Evolutionary conservation across 1,140 invertebrate species (phyloP), one percentile per base, ranked within the genome.

Genomic region (Lucilia cuprina): DNA sequence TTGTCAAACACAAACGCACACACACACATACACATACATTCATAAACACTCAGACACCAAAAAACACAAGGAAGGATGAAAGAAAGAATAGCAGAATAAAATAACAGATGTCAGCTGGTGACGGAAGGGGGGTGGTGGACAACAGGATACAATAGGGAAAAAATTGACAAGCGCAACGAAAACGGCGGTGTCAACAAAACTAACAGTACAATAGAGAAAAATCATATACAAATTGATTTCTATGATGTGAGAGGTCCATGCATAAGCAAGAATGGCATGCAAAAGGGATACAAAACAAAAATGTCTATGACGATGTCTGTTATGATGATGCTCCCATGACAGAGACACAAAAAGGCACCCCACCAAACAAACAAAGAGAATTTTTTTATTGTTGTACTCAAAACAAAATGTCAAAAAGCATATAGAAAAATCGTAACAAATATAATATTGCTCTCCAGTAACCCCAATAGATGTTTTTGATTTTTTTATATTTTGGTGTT

Each of bases 91-190:
- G n/a, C 55, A 60, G 55, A 60, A 60, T n/a, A 41, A 10, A 41
- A 41, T 41, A 41, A 41, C 41, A 41, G 41, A 41, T 41, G 41
- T 41, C 41, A 41, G 41, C 41, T 41, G 41, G 41, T 30, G 25
- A 30, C 25, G 25, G 25, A 30, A 41, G 41, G 41, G 41, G 41
- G 41, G 34, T n/a, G n/a, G n/a, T n/a, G 74, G 30, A 30, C 41
- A n/a, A 78, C 75, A 41, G 41, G 41, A 41, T 41, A 41, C 41
- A 78, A 78, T 35, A 78, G 19, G 10, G 77, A 80, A 80, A 49
- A 78, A 35, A 49, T 35, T 60, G 82, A 82, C 82, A 70, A 82
- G 82, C 50, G 60, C 82, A 82, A 70, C 82, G 82, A 82, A 65
- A 70, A 70, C 82, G 34, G 55, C 82, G 82, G 35, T 70, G 82